phyloP scores from a whole-genome alignment of 2,888 invertebrate species.

The Agonum fuliginosum region DNA sequence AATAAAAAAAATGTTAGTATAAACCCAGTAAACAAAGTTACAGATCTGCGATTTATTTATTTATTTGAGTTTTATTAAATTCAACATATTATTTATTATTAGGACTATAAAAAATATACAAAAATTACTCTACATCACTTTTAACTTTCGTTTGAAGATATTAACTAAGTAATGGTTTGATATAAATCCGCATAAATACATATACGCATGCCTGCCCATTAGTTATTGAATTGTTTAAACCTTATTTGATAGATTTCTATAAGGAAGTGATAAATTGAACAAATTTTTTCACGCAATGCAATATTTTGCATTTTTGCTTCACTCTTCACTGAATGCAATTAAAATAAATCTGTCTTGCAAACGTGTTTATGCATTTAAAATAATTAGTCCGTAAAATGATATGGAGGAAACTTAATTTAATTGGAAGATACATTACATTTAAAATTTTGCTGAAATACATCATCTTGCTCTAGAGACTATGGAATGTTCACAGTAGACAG shows the following conservation, averaged over 20 bases:
- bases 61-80: no score
- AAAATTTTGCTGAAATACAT: constrained; percentile 1
- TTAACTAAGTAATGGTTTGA: no score
- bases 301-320: constrained; percentile 31
- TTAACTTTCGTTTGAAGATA: no score
- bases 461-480: neutral
- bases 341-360: constrained; percentile 37
- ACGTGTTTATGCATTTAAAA: constrained; percentile 37
- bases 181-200: no score
- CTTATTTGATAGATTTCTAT: constrained; percentile 18
- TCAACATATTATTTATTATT: no score
- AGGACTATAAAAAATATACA: no score
- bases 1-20: no score
- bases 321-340: constrained; percentile 22
- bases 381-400: constrained; percentile 46
- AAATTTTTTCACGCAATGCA: constrained; percentile 30
- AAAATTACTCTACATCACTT: no score
- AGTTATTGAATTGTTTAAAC: constrained; percentile 18
- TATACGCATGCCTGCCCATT: constrained; percentile 23
- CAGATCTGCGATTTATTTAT: no score
- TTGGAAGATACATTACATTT: constrained; percentile 19
- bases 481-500: constrained; percentile 15
- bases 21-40: no score
- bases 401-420: constrained; percentile 7
- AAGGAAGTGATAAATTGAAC: constrained; percentile 25